Base-by-base conservation (phyloP, 2,888 invertebrate genomes). In the Anagyrus pseudococci region DNA sequence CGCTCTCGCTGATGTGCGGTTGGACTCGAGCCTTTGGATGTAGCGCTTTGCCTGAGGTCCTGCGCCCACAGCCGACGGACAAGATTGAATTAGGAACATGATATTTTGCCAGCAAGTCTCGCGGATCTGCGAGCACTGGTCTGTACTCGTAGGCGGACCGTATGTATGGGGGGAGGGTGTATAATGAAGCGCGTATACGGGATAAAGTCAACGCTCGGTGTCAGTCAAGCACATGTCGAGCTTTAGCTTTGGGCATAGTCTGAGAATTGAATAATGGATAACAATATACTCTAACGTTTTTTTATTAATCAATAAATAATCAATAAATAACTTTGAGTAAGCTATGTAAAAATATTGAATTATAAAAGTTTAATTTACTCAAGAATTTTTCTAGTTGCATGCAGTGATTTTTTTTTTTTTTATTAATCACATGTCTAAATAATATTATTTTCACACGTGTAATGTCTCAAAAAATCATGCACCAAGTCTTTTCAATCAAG, bases 71-170 rank as follows among this genome's bases (percentile, higher is more conserved):
- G 22, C 37, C 6, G 29, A 50, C 33, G 55, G 61, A 52, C 65
- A 58, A 56, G 55, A 62, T 62, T 62, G 52, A 62, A 65, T 65
- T 65, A 65, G 62, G 40, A 65, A 62, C 58, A 52, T 47, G 58
- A 65, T 65, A 65, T 62, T 61, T 61, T 50, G 44, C 37, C 8
- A 26, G 43, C 4, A 44, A 59, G 55, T 59, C 58, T 55, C 13
- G n/a, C n/a, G 20, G 41, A 43, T 44, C 13, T 19, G 15, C 54
- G 8, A 13, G 44, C 29, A 25, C 25, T 47, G 54, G 48, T 60
- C 43, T 48, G 48, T 60, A n/a, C n/a, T n/a, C n/a, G n/a, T n/a
- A n/a, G n/a, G n/a, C n/a, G n/a, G n/a, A n/a, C n/a, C n/a, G n/a
- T n/a, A n/a, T n/a, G n/a, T n/a, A n/a, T n/a, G n/a, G n/a, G n/a